Base-by-base conservation (phyloP, 2,888 invertebrate species). In the Lycophotia porphyrea region DNA sequence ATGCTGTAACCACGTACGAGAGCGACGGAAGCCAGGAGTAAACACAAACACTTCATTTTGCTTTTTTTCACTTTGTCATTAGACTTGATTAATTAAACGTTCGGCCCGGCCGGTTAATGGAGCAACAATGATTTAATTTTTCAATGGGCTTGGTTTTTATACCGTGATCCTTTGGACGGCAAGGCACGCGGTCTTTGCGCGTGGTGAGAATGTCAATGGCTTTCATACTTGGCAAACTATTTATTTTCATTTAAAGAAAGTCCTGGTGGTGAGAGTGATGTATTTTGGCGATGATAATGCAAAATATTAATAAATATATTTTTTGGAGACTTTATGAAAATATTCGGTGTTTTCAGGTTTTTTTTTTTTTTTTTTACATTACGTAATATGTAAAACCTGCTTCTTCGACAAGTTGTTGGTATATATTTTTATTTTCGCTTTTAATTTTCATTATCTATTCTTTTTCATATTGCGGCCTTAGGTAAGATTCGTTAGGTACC, bases 101-200 rank as follows among this genome's bases (percentile, higher is more conserved):
- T 90, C 92, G 91, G 88, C 92, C 89, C 92, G 93, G 90, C 89
- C 93, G 93, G 94, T 95, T 95, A 96, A 96, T 96, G 94, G 96
- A 93, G 92, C 94, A 95, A 95, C 95, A 96, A 94, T 96, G 96
- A 96, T 95, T 96, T 94, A 96, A 96, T 96, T 96, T 96, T 96
- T 95, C 94, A 93, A 96, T 97, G 97, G 97, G 97, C 97, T 97
- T 97, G 97, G 97, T 97, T 96, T 97, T 97, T 97, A 97, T 97
- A 97, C 77, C 93, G 94, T 93, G 94, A 93, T 95, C 95, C 96
- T 96, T 96, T 94, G 96, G 95, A 94, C 95, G 96, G 96, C 95
- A 91, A 96, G 93, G 95, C 95, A 94, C 94, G 95, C 95, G 94
- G 92, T 82, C 73, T 31, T 15, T 0, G 91, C 86, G 92, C 95